These are phyloP conservation scores for Drosophila subobscura DNA, from an alignment of 1,140 invertebrate species.

Conservation along the genomic window DNA sequence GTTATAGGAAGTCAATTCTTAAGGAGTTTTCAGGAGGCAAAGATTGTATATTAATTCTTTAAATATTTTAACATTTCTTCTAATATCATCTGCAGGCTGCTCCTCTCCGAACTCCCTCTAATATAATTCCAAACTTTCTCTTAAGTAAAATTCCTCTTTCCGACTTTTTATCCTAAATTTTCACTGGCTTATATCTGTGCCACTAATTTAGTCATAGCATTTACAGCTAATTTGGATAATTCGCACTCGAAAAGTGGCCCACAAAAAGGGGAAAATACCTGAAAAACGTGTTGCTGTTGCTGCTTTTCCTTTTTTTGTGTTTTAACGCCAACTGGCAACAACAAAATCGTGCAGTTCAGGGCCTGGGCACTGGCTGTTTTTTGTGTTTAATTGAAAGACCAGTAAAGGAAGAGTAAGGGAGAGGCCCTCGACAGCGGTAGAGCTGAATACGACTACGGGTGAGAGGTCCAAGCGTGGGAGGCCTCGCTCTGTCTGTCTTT, in stretches of 20 bases:
- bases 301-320: conserved; percentile 8
- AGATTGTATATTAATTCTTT: too few relatives aligned
- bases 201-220: conserved; percentile 52
- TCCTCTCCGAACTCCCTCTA: too few relatives aligned
- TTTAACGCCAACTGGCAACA: conserved; percentile 38
- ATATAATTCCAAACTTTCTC: too few relatives aligned
- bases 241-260: conserved; percentile 47
- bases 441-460: too few relatives aligned
- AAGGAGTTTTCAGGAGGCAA: too few relatives aligned
- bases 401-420: neutral
- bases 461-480: conserved; percentile 47
- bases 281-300: conserved; percentile 24
- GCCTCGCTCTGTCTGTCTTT: conserved; percentile 4
- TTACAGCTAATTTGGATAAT: conserved; percentile 64
- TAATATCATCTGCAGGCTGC: too few relatives aligned
- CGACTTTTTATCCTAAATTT: neutral
- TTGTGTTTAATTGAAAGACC: conserved; percentile 56
- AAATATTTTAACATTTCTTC: too few relatives aligned
- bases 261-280: conserved; percentile 15
- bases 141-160: too few relatives aligned
- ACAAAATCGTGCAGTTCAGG: conserved; percentile 51
- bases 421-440: too few relatives aligned
- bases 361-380: conserved; percentile 25
- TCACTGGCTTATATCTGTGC: conserved; percentile 22
- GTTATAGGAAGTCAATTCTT: too few relatives aligned